phyloP scores from a whole-genome alignment of 1,140 invertebrate genomes.

The Samia ricini region DNA sequence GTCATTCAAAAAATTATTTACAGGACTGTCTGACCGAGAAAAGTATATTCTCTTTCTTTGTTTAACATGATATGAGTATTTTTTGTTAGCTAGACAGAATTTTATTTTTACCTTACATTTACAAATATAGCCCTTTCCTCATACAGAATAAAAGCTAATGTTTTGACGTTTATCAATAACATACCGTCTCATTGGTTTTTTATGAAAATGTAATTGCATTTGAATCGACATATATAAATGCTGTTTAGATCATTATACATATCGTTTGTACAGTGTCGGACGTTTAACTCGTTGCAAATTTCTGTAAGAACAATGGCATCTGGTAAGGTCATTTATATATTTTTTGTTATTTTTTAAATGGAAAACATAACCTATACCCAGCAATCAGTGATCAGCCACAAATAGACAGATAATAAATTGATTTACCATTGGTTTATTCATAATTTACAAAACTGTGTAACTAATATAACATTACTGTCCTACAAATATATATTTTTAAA shows the following conservation, averaged over 20 bases:
- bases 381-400: no score
- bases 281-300: slow-evolving; percentile 18
- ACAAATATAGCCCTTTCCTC: background rate
- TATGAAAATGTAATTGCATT: slow-evolving; percentile 5
- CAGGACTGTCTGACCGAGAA: slow-evolving; percentile 16
- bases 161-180: background rate
- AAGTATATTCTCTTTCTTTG: slow-evolving; percentile 13
- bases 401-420: no score
- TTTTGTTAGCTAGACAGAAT: background rate
- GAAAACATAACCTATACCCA: slow-evolving; percentile 19
- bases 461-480: no score
- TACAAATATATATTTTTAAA: no score
- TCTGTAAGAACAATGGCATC: slow-evolving; percentile 26
- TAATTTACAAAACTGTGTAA: background rate
- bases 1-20: background rate
- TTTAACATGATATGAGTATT: background rate
- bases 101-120: background rate
- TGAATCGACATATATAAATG: slow-evolving; percentile 28
- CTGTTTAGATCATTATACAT: slow-evolving; percentile 23
- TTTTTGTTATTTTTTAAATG: background rate
- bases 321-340: slow-evolving; percentile 18
- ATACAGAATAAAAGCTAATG: background rate
- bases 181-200: background rate
- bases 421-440: background rate
- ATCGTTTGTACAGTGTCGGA: slow-evolving; percentile 19